These are phyloP conservation scores for Musca domestica DNA, from an alignment of 1,140 invertebrate genomes.

Conservation along the genomic window DNA sequence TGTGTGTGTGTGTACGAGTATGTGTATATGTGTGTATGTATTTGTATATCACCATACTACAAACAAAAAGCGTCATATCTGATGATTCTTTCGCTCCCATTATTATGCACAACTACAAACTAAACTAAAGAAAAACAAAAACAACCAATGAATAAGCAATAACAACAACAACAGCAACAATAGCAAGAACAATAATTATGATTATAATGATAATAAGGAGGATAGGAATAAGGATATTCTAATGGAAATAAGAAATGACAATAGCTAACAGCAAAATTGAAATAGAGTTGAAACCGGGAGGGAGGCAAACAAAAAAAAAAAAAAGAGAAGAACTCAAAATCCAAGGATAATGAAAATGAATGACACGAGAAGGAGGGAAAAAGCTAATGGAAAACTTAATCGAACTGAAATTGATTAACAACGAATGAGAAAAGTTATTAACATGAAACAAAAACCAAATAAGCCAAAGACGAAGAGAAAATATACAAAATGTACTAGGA, in stretches of 20 bases:
- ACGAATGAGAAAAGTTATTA: too few species aligned
- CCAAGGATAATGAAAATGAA: background rate
- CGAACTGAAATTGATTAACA: too few species aligned
- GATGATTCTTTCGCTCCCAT: slow-evolving; percentile 54
- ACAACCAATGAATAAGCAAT: background rate
- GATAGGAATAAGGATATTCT: background rate
- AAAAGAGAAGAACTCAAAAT: background rate
- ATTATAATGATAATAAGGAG: background rate
- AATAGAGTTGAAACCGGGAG: background rate
- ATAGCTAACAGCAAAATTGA: background rate
- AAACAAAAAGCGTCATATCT: slow-evolving; percentile 36
- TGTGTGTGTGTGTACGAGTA: too few species aligned
- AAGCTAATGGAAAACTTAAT: too few species aligned
- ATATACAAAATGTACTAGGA: background rate
- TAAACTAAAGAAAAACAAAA: background rate
- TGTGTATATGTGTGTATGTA: background rate
- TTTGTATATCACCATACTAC: slow-evolving; percentile 15
- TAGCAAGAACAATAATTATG: background rate
- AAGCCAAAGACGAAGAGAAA: background rate
- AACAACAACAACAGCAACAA: background rate
- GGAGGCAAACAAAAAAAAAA: background rate
- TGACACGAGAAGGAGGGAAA: background rate
- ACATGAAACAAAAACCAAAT: too few species aligned
- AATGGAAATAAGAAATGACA: background rate
- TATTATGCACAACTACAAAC: slow-evolving; percentile 26